Percentiles rank a stretch among this genome's conserved stretches.
phyloP scores from a whole-genome alignment of 1,140 invertebrate genomes.

The Aplysia californica region DNA sequence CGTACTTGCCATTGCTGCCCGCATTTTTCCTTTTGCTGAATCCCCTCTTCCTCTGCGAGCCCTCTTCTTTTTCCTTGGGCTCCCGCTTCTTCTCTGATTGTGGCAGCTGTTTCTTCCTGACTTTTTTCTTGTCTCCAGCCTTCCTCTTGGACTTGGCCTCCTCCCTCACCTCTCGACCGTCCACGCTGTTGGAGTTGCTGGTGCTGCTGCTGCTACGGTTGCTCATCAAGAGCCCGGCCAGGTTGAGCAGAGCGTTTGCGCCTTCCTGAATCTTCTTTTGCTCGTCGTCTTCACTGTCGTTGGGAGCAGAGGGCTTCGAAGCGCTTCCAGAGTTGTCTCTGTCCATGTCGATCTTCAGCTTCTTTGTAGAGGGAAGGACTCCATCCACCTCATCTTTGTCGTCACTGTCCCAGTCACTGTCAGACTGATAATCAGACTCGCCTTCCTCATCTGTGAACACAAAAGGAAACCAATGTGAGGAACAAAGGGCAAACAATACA shows the following conservation, averaged over 20 bases:
- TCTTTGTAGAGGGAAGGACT: conserved; percentile 24
- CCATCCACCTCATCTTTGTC: conserved; percentile 52
- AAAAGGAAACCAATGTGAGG: too few species aligned
- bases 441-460: conserved; percentile 25
- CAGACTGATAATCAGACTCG: conserved; percentile 46
- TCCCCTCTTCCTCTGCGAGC: not conserved
- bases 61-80: not conserved
- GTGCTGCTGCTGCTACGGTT: not conserved
- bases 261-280: conserved; percentile 81
- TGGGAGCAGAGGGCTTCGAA: too few species aligned
- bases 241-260: conserved; percentile 80
- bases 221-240: conserved; percentile 72
- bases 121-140: not conserved
- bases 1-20: conserved; percentile 25
- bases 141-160: not conserved
- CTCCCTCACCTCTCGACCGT: not conserved
- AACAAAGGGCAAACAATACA: too few species aligned
- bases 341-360: conserved; percentile 23
- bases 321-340: not conserved
- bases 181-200: not conserved
- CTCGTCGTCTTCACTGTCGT: conserved; percentile 73
- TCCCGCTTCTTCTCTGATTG: not conserved
- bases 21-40: conserved; percentile 25
- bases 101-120: not conserved
- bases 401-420: conserved; percentile 45